Conservation (phyloP, 2,888 invertebrate species). For the Ectropis crepuscularia region DNA sequence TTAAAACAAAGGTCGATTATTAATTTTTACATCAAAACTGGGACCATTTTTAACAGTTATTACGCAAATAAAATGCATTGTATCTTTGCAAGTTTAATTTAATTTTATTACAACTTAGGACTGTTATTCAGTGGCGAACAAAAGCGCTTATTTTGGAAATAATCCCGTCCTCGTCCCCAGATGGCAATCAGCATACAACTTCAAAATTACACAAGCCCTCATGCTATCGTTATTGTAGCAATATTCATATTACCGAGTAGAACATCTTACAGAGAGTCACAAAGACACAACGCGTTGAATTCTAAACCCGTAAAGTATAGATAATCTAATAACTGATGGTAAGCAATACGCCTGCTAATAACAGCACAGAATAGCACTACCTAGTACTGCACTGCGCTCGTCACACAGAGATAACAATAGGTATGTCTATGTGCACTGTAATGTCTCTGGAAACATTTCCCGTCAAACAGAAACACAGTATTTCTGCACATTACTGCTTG, state of each 20-base stretch:
- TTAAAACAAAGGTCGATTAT: not conserved
- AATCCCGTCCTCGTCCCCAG: constrained; percentile 19
- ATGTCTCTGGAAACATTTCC: too few relatives aligned
- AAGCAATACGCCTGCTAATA: too few relatives aligned
- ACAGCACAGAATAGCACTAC: too few relatives aligned
- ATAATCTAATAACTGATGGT: not conserved
- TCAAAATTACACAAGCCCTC: constrained; percentile 28
- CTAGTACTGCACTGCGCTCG: too few relatives aligned
- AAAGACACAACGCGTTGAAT: not conserved
- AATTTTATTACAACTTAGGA: constrained; percentile 23
- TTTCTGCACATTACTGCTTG: too few relatives aligned
- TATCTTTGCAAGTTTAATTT: constrained; percentile 23
- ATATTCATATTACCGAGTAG: constrained; percentile 32
- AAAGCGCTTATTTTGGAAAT: constrained; percentile 22
- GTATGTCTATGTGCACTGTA: too few relatives aligned
- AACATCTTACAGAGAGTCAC: not conserved
- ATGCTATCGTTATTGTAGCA: constrained; percentile 33
- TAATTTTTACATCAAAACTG: not conserved
- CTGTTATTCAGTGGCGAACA: constrained; percentile 14
- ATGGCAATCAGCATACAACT: constrained; percentile 28
- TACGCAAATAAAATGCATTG: constrained; percentile 21
- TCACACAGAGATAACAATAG: too few relatives aligned
- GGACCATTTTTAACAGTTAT: constrained; percentile 16
- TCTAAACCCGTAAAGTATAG: not conserved
- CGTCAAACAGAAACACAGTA: too few relatives aligned